A percentile compares a stretch with the other conserved stretches of the same genome.
Evolutionary conservation across 2,888 invertebrate species (phyloP).

Genomic region (Cosmia trapezina): DNA sequence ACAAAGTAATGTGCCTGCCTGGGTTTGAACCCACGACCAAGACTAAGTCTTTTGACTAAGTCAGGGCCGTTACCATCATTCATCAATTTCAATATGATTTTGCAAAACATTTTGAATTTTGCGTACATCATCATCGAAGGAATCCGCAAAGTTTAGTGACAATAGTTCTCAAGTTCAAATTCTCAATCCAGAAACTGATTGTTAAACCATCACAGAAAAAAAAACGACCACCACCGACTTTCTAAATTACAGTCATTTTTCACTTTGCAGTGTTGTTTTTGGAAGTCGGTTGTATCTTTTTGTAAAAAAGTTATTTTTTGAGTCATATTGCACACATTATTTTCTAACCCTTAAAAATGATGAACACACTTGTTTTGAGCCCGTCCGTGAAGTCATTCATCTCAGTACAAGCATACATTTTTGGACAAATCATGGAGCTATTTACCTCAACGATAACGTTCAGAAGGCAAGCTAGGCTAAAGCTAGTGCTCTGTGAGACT

Average conservation of each 20-base stretch:
- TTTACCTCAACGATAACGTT: slow-evolving; percentile 24
- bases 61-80: too few relatives aligned
- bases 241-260: too few relatives aligned
- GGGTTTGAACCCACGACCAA: too few relatives aligned
- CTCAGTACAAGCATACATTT: neutral
- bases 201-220: too few relatives aligned
- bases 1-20: too few relatives aligned
- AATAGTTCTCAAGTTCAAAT: neutral
- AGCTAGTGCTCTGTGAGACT: slow-evolving; percentile 35
- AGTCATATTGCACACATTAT: too few relatives aligned
- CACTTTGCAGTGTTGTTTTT: too few relatives aligned
- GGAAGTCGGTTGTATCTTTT: too few relatives aligned
- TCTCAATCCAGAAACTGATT: neutral
- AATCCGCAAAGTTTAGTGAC: neutral
- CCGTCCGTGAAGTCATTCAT: neutral
- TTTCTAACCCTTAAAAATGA: neutral
- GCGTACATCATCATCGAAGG: neutral
- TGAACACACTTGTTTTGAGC: neutral
- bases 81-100: neutral
- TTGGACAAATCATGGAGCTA: slow-evolving; percentile 11
- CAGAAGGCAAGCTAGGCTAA: slow-evolving; percentile 28
- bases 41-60: too few relatives aligned
- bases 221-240: too few relatives aligned
- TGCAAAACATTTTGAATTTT: neutral
- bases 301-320: neutral